These are phyloP conservation scores for Temnothorax longispinosus DNA, from an alignment of 1,140 invertebrate genomes.

Conservation along the genomic window DNA sequence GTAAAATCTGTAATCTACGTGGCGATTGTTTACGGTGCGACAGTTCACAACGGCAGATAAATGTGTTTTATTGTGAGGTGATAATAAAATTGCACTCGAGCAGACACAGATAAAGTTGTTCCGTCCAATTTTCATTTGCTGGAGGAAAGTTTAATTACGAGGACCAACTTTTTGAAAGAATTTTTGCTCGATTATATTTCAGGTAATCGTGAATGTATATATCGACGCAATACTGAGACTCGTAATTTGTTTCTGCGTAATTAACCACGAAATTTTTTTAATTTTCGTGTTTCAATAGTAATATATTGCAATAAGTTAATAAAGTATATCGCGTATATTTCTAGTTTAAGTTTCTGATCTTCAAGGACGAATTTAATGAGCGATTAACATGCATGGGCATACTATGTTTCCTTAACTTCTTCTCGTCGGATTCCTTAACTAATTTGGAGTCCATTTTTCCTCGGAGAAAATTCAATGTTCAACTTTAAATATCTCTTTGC, in stretches of 20 bases:
- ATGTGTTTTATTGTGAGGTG: constrained; percentile 23
- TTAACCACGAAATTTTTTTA: neutral
- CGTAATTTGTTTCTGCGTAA: neutral
- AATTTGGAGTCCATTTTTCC: constrained; percentile 24
- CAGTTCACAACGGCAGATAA: constrained; percentile 39
- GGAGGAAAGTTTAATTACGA: constrained; percentile 13
- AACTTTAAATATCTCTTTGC: constrained; percentile 25
- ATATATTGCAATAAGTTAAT: neutral
- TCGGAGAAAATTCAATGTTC: constrained; percentile 21
- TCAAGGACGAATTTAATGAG: constrained; percentile 14
- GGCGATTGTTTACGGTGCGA: constrained; percentile 52
- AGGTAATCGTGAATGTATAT: neutral
- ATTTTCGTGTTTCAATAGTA: neutral
- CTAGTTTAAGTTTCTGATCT: neutral
- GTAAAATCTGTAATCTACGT: constrained; percentile 62
- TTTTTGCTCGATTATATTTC: neutral
- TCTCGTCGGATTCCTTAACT: constrained; percentile 19
- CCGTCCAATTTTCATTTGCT: constrained; percentile 19
- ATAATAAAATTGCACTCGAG: constrained; percentile 42
- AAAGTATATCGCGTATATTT: neutral
- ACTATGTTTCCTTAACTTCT: neutral
- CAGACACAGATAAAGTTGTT: constrained; percentile 17
- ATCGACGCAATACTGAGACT: neutral
- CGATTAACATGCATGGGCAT: neutral
- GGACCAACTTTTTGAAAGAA: neutral